Conservation (phyloP, 2,797 vertebrate species). For the Sardinella longiceps region DNA sequence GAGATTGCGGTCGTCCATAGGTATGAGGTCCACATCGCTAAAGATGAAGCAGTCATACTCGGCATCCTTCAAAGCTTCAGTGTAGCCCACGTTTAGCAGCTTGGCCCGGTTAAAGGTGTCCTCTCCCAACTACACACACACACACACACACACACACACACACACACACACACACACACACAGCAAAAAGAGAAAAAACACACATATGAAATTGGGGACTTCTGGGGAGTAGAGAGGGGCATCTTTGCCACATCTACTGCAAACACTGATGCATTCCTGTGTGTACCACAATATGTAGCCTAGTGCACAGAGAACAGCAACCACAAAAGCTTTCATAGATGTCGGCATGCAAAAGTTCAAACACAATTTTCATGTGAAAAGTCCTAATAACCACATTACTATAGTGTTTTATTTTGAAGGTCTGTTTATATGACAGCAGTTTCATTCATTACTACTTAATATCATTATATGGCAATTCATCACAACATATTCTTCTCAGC, state of each 20-base stretch:
- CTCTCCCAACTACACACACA: conserved; percentile 82
- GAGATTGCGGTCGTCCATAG: conserved; percentile 98
- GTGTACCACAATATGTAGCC: not conserved
- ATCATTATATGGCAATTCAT: not conserved
- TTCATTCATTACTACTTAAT: not conserved
- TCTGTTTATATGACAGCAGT: not conserved
- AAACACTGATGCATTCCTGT: not conserved
- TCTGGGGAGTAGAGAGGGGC: not conserved
- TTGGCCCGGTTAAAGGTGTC: conserved; percentile 97
- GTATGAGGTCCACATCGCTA: conserved; percentile 95
- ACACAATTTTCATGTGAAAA: no score
- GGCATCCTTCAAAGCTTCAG: conserved; percentile 88
- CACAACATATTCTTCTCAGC: not conserved
- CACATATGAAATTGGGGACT: not conserved
- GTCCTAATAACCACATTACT: no score
- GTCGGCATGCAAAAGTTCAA: not conserved
- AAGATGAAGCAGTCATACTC: conserved; percentile 99
- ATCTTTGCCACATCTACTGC: not conserved
- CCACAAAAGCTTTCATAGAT: not conserved
- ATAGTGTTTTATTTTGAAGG: not conserved
- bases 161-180: not conserved
- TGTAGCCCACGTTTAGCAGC: conserved; percentile 93
- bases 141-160: not conserved
- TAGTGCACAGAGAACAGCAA: not conserved
- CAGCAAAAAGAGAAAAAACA: not conserved